Evolutionary conservation across 2,113 vertebrate species (phyloP), one percentile per base, ranked within the genome.

Genomic region (Cricetomys ansorgei): DNA sequence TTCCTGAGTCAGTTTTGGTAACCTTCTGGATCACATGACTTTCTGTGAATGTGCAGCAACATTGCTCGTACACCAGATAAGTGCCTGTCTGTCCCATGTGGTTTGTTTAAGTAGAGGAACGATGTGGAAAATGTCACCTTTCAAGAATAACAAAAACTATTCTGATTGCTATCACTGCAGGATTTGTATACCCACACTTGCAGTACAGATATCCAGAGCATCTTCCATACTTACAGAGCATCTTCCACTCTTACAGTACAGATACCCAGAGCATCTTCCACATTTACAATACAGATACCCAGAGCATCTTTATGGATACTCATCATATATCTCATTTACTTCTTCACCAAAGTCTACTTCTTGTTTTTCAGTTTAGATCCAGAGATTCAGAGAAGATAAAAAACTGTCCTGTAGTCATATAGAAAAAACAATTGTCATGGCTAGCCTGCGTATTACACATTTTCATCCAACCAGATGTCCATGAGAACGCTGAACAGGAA

Each of bases 1-100:
- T 96, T 87, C 91, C 77, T 98, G 96, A 96, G 98, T 95, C 97
- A 98, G 94, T 96, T 98, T 96, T 94, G 97, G 96, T 97, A 98
- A 97, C 97, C 95, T 97, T 98, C 88, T 77, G 97, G 91, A 53
- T 94, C 97, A 99, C 98, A 98, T 94, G 98, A 97, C 17, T 98
- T 99, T 0, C 0, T 73, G 90, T 95, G 97, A 73, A 31, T 48
- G 9, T 37, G 31, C 43, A 19, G 88, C 17, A 62, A 4, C 15
- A 86, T 69, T 95, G 57, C 27, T 62, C 40, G 43, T 62, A 19
- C 25, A 83, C 40, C 37, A 19, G n/a, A 31, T 9, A 27, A 40
- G n/a, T 43, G n/a, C n/a, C 57, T 64, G 57, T 64, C 15, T 84
- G 40, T 62, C 69, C 77, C 29, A 53, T 3, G 5, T 0, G 1